These are phyloP conservation scores for Laterallus jamaicensis DNA, from an alignment of 2,113 vertebrate species.

Conservation along the genomic window DNA sequence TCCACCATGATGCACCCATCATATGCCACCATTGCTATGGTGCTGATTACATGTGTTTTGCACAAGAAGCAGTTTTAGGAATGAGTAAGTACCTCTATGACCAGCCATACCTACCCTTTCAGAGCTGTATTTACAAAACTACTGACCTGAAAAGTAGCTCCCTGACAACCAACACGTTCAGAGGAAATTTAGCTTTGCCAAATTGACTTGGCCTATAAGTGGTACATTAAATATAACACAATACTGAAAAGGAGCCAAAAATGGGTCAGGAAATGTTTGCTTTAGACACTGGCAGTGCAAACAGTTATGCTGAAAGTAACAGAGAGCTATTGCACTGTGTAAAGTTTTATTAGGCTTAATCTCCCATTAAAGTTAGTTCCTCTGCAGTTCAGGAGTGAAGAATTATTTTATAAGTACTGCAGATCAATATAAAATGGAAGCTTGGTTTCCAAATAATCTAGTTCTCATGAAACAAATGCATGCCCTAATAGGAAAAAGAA, in stretches of 20 bases:
- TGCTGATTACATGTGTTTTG: background rate
- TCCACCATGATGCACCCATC: background rate
- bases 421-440: slow-evolving; percentile 45
- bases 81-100: background rate
- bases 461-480: background rate
- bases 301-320: slow-evolving; percentile 32
- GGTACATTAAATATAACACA: slow-evolving; percentile 35
- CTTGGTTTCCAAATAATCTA: background rate
- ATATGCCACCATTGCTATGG: fast-evolving
- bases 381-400: slow-evolving; percentile 10
- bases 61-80: background rate
- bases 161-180: slow-evolving; percentile 25
- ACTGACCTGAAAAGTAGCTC: background rate
- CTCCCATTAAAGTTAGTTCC: slow-evolving; percentile 24
- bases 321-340: slow-evolving; percentile 14
- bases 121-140: background rate
- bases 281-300: slow-evolving; percentile 39
- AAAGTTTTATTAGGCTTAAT: slow-evolving; percentile 48
- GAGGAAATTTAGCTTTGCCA: slow-evolving; percentile 24
- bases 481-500: background rate
- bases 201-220: background rate
- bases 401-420: slow-evolving; percentile 23
- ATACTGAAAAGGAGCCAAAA: slow-evolving; percentile 57
- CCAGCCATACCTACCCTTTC: background rate
- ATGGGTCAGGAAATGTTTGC: slow-evolving; percentile 55